Conservation (phyloP, 2,888 invertebrate genomes). For the Mimachlamys varia region DNA sequence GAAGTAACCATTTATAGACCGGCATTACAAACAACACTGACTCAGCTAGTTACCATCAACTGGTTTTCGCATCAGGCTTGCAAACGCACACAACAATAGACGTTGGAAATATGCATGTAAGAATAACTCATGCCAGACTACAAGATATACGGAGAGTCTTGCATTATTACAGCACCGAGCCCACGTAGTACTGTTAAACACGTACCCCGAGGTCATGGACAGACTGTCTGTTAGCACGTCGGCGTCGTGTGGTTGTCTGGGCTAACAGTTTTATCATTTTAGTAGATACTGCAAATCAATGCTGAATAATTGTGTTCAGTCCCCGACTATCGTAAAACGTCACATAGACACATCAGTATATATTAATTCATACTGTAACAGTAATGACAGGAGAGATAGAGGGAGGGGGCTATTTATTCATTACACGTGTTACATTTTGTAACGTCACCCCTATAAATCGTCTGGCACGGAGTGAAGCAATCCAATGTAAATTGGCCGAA, state of each 20-base stretch:
- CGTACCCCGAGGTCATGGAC: background rate
- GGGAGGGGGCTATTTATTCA: background rate
- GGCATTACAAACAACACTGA: background rate
- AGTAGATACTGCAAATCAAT: background rate
- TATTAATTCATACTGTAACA: background rate
- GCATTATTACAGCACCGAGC: background rate
- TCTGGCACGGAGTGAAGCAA: too few species aligned
- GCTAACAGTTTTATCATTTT: background rate
- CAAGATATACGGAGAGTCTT: background rate
- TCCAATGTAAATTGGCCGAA: background rate
- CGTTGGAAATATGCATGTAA: background rate
- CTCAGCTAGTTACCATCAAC: background rate
- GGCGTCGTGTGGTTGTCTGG: background rate
- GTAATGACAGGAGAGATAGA: background rate
- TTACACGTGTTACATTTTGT: background rate
- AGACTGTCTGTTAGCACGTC: background rate
- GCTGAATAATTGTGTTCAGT: background rate
- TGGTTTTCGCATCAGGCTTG: background rate
- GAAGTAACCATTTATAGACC: conserved; percentile 16
- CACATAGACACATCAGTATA: background rate
- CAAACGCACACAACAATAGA: background rate
- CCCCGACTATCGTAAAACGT: background rate
- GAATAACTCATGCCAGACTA: background rate
- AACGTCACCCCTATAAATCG: background rate
- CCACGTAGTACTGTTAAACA: background rate